Evolutionary conservation across 1,140 invertebrate species (phyloP), one percentile per base, ranked within the genome.

Genomic region (Portunus trituberculatus): DNA sequence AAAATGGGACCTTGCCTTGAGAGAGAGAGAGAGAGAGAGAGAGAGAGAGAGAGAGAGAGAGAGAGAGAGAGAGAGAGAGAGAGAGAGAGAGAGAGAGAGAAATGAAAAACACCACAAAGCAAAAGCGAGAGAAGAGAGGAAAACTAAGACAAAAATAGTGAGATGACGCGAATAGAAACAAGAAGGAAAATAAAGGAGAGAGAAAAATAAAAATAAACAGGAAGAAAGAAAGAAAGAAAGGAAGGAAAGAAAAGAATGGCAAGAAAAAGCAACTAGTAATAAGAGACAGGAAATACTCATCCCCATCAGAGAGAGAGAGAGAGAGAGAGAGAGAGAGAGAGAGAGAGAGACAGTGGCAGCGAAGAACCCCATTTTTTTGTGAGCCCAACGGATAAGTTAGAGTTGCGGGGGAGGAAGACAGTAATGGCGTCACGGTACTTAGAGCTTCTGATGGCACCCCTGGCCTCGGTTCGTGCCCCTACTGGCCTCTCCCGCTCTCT

Each of bases 351-450:
- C 52, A 32, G 91, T 45, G 87, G 67, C 67, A 46, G 67, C 67
- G 89, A 29, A 59, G 45, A 10, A 59, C 20, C 28, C n/a, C 59
- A 59, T 59, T 91, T 91, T 28, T 91, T 59, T 76, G 31, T 91
- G 52, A 7, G 16, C 1, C 67, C 67, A 76, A 76, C n/a, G 48
- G 29, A 91, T 91, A 91, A 76, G 90, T 91, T 39, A 91, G 90
- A 76, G 59, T 91, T 91, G 90, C 46, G 48, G 84, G 48, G 92
- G 92, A 29, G 84, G 83, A 59, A 20, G 84, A 86, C 83, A 88
- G 83, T 93, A 86, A 93, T 93, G 48, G 92, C 29, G 83, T 93
- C 46, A 93, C 84, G 92, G 29, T 88, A 20, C 46, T 93, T 48
- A 84, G 12, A 10, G 45, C 59, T 59, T 52, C n/a, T 59, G n/a